These are phyloP conservation scores for Caenorhabditis brenneri DNA, from an alignment of 1,140 invertebrate genomes.

Conservation along the genomic window DNA sequence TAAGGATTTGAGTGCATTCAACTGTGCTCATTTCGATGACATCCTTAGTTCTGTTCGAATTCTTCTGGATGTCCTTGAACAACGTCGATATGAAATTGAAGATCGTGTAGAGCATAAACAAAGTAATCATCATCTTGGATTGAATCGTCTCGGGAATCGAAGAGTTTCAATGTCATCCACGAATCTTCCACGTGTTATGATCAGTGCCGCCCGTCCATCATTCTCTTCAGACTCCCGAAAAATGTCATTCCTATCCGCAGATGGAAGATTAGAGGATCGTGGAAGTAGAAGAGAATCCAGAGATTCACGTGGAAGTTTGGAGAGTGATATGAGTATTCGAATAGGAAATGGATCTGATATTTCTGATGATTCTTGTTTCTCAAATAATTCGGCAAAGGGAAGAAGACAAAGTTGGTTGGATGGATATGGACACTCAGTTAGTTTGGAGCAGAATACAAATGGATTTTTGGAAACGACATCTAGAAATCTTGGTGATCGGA, in stretches of 20 bases:
- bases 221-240: conserved; percentile 60
- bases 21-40: conserved; percentile 68
- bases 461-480: conserved; percentile 26
- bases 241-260: conserved; percentile 70
- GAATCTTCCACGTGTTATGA: conserved; percentile 67
- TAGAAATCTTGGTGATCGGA: not conserved
- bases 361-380: conserved; percentile 65
- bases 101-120: conserved; percentile 55
- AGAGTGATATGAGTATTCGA: conserved; percentile 68
- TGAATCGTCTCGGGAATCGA: conserved; percentile 63
- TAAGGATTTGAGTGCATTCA: conserved; percentile 44
- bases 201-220: conserved; percentile 69
- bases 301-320: conserved; percentile 63
- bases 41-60: conserved; percentile 65
- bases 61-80: conserved; percentile 67
- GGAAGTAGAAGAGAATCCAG: conserved; percentile 63
- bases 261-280: conserved; percentile 66
- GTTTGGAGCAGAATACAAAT: conserved; percentile 60
- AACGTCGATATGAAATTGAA: conserved; percentile 66
- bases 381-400: conserved; percentile 28
- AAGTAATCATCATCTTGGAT: conserved; percentile 33
- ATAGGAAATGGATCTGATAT: conserved; percentile 68
- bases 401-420: conserved; percentile 70
- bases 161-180: conserved; percentile 65
- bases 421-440: conserved; percentile 62